phyloP scores from a whole-genome alignment of 2,113 vertebrate species.

The Alethe castanea region DNA sequence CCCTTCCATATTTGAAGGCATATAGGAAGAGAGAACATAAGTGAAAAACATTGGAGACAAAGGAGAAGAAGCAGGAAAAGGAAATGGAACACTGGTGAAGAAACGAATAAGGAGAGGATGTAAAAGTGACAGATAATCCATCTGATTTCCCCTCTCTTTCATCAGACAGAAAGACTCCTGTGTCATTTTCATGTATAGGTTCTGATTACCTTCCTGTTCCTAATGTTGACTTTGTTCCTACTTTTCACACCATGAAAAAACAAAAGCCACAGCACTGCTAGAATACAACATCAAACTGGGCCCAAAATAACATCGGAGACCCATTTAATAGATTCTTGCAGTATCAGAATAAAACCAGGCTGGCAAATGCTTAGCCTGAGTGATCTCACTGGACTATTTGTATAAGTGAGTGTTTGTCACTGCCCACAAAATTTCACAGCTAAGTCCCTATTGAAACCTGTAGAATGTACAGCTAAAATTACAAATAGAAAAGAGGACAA shows the following conservation, averaged over 20 bases:
- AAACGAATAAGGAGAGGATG: neutral
- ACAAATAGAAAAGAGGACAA: neutral
- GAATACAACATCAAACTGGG: neutral
- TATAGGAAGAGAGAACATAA: neutral
- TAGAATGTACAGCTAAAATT: neutral
- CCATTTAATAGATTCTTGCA: neutral
- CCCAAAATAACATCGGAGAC: neutral
- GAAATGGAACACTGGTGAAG: neutral
- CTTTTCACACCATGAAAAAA: neutral
- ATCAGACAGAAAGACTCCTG: neutral
- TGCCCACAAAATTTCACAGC: neutral
- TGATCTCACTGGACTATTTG: neutral
- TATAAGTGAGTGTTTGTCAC: neutral
- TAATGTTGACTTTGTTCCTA: neutral
- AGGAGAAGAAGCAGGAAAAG: neutral
- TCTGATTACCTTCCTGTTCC: neutral
- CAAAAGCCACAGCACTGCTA: neutral
- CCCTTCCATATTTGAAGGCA: neutral
- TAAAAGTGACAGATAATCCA: neutral
- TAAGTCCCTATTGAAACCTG: neutral
- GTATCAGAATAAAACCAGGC: neutral
- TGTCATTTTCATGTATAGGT: neutral
- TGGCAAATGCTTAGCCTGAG: neutral
- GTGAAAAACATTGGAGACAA: neutral
- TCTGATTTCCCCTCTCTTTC: neutral